Conservation (phyloP, 2,888 invertebrate species). For the Cataglyphis altisquamis region DNA sequence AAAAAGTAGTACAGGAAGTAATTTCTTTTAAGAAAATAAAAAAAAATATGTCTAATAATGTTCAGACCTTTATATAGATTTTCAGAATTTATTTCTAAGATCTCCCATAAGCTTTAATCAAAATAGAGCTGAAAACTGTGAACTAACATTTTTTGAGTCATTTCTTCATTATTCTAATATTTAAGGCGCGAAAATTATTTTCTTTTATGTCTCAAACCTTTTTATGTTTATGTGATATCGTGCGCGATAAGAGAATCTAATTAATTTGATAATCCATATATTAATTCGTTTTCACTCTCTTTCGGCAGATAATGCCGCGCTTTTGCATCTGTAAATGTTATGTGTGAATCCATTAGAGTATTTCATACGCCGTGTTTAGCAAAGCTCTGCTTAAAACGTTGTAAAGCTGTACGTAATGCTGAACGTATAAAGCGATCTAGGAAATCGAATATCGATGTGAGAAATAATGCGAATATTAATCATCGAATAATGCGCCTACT, state of each 20-base stretch:
- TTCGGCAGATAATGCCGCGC: conserved; percentile 51
- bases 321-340: conserved; percentile 35
- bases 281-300: conserved; percentile 48
- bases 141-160: background rate
- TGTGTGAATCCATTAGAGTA: conserved; percentile 64
- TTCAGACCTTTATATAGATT: background rate
- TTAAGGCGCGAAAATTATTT: background rate
- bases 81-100: background rate
- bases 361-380: conserved; percentile 61
- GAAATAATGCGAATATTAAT: conserved; percentile 60
- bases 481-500: conserved; percentile 20
- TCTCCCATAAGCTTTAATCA: background rate
- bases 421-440: conserved; percentile 51
- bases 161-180: background rate
- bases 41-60: background rate
- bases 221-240: background rate
- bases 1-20: background rate
- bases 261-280: conserved; percentile 57
- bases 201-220: background rate
- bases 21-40: background rate
- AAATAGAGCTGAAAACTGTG: background rate
- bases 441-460: conserved; percentile 64
- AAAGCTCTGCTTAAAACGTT: conserved; percentile 56
- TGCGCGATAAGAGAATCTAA: background rate
- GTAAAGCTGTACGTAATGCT: conserved; percentile 10